Evolutionary conservation across 2,888 invertebrate genomes (phyloP), one percentile per base, ranked within the genome.

Genomic region (Nymphalis c-album): DNA sequence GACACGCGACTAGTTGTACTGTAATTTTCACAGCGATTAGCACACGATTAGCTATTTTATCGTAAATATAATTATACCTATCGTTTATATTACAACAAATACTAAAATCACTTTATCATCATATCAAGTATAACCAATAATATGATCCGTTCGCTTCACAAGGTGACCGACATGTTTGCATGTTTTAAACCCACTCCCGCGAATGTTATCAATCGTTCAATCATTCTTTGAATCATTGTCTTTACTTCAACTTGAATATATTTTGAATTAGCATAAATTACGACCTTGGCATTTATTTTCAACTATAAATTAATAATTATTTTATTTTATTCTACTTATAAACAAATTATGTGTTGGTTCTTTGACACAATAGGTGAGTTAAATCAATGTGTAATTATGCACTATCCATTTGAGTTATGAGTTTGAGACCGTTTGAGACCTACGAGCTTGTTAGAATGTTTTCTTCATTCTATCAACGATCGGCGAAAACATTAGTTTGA

Each of bases 91-190:
- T n/a, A 35, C 57, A 35, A 17, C 26, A 18, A 63, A 47, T 26
- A 22, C 48, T 31, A 18, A 59, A 50, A 57, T n/a, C 40, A 40
- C 40, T 57, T 57, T 35, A 40, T 57, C 31, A 57, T 64, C 64
- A 64, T 31, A 61, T 60, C 53, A 47, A 16, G 63, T 68, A 63
- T 40, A 68, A 66, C 26, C 26, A 64, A 57, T 67, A 64, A 40
- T 64, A 62, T 13, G 46, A 60, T 60, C 69, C 71, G 51, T 67
- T 71, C 69, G 60, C 71, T 64, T 64, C 62, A 51, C 69, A 71
- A 71, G 71, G 69, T 71, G 62, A 71, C 64, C 71, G 69, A 64
- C 67, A 69, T 69, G 67, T 67, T 67, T 71, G 69, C 67, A 64
- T 67, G 62, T 58, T 57, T 68, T 63, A 64, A 64, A 22, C 50